Percentiles rank a stretch among this genome's conserved stretches.
These are phyloP conservation scores for Acanthosepion pharaonis DNA, from an alignment of 2,888 invertebrate genomes.

Conservation along the genomic window DNA sequence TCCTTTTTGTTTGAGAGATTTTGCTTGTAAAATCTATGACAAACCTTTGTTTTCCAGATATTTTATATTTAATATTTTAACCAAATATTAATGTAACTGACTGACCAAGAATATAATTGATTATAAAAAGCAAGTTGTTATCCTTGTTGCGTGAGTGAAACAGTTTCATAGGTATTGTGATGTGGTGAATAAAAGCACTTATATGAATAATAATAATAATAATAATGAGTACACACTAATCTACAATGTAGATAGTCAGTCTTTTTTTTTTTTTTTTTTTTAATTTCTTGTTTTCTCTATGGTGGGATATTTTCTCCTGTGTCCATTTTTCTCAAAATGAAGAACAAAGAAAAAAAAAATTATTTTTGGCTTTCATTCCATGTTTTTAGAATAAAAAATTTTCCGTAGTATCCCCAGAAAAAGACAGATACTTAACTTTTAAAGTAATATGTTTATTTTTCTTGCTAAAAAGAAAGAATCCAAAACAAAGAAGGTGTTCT, in stretches of 20 bases:
- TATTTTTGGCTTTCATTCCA: background rate
- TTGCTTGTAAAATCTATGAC: background rate
- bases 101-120: background rate
- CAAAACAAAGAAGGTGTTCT: background rate
- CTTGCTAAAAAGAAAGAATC: background rate
- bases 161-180: background rate
- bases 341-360: background rate
- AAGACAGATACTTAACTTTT: background rate
- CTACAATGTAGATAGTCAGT: background rate
- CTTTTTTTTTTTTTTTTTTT: background rate
- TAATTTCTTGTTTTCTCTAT: background rate
- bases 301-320: background rate
- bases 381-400: background rate
- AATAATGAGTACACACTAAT: background rate
- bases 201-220: background rate
- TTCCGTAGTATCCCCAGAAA: background rate
- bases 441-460: background rate
- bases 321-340: background rate
- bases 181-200: background rate
- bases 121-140: background rate
- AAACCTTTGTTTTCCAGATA: background rate
- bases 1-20: background rate
- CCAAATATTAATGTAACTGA: background rate
- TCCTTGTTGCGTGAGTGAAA: background rate
- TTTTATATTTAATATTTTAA: background rate